phyloP scores from a whole-genome alignment of 2,797 vertebrate species.

The Phyllotis vaccarum region DNA sequence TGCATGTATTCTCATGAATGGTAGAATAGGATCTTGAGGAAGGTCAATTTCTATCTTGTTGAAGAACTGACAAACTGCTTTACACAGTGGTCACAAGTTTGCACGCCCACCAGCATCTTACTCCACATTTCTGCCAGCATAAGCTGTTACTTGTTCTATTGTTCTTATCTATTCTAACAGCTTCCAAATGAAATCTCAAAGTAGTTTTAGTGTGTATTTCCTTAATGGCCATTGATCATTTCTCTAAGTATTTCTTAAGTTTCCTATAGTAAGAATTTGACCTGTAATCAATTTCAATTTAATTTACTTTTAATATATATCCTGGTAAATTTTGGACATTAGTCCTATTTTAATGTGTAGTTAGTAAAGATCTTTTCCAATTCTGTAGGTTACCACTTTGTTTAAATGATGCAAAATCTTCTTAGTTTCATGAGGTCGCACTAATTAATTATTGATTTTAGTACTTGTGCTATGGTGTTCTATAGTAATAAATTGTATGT shows the following conservation, averaged over 20 bases:
- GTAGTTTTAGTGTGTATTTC: background rate
- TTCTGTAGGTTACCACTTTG: no score
- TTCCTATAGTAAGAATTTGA: no score
- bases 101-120: background rate
- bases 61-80: background rate
- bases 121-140: background rate
- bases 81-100: background rate
- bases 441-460: no score
- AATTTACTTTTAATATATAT: no score
- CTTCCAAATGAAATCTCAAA: background rate
- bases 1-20: background rate
- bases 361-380: no score
- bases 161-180: background rate
- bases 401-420: no score
- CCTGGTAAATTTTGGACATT: background rate
- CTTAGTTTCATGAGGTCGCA: no score
- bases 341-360: no score
- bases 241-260: background rate
- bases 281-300: no score
- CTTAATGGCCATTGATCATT: background rate
- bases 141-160: background rate
- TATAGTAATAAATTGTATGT: no score
- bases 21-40: background rate
- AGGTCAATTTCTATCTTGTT: background rate
- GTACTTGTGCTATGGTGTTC: no score